These are phyloP conservation scores for Trichacis sp. DNA, from an alignment of 2,888 invertebrate genomes.

Conservation along the genomic window DNA sequence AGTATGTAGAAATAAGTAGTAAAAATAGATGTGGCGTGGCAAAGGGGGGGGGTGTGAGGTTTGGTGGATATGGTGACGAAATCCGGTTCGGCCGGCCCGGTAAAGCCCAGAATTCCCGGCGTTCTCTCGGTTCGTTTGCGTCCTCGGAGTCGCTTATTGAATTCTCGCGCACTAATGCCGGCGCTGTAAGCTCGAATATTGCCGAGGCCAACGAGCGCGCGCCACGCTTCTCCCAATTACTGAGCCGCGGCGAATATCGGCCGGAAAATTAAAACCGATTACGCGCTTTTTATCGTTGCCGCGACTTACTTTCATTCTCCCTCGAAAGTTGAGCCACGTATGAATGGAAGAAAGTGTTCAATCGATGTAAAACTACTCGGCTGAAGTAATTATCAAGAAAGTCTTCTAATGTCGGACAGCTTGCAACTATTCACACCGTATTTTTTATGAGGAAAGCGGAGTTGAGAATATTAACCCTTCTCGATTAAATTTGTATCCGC, in stretches of 20 bases:
- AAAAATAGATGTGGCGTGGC: conserved; percentile 68
- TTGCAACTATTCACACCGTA: not conserved
- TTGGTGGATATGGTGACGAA: conserved; percentile 44
- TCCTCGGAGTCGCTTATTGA: conserved; percentile 42
- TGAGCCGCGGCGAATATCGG: conserved; percentile 31
- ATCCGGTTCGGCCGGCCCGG: conserved; percentile 44
- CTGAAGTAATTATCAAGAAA: too few species aligned
- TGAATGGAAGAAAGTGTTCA: too few species aligned
- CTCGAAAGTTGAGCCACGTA: not conserved
- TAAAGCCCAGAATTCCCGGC: conserved; percentile 27
- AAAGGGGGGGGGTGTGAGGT: conserved; percentile 48
- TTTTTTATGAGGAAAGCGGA: too few species aligned
- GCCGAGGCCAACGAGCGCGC: conserved; percentile 36
- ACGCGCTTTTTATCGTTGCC: conserved; percentile 14
- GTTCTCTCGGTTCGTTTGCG: conserved; percentile 31
- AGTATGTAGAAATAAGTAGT: conserved; percentile 69
- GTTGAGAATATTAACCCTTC: too few species aligned
- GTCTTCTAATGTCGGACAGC: not conserved
- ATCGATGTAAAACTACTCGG: too few species aligned
- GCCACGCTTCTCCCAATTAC: conserved; percentile 36
- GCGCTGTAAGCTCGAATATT: conserved; percentile 42
- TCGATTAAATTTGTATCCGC: too few species aligned
- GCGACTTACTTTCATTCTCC: not conserved
- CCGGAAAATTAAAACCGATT: conserved; percentile 34
- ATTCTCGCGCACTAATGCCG: conserved; percentile 44